Evolutionary conservation across 53 echinoderm and acorn worm genomes (phyloP).

Genomic region (Temnopleurus reevesii): DNA sequence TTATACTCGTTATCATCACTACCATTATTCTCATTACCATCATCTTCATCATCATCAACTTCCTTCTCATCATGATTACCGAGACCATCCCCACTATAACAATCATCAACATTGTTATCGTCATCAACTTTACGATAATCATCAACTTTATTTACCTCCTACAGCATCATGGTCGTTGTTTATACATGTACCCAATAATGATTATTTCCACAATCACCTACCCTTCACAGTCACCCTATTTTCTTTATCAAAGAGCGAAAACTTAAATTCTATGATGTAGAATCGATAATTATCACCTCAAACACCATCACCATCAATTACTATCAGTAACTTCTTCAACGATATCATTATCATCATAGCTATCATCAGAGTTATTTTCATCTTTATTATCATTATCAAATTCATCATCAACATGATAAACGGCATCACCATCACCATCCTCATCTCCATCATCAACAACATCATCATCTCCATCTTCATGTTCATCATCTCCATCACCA

Average conservation of each 20-base stretch:
- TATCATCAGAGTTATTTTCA: background rate
- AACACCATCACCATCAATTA: background rate
- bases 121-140: background rate
- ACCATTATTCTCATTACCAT: background rate
- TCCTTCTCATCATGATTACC: background rate
- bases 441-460: background rate
- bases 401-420: no score
- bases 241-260: slow-evolving; percentile 66
- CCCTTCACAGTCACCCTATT: slow-evolving; percentile 73
- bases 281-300: slow-evolving; percentile 36
- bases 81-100: background rate
- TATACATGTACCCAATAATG: background rate
- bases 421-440: no score
- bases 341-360: slow-evolving; percentile 39
- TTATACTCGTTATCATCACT: background rate
- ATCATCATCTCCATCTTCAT: background rate
- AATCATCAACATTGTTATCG: background rate
- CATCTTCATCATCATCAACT: background rate
- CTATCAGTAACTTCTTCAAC: background rate
- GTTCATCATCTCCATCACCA: background rate
- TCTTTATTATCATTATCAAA: background rate
- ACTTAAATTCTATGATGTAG: slow-evolving; percentile 72
- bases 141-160: background rate
- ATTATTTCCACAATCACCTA: slow-evolving; percentile 51
- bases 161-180: background rate